A percentile compares a stretch with the other conserved stretches of the same genome.
Evolutionary conservation across 2,113 vertebrate species (phyloP).

Genomic region (Galemys pyrenaicus): DNA sequence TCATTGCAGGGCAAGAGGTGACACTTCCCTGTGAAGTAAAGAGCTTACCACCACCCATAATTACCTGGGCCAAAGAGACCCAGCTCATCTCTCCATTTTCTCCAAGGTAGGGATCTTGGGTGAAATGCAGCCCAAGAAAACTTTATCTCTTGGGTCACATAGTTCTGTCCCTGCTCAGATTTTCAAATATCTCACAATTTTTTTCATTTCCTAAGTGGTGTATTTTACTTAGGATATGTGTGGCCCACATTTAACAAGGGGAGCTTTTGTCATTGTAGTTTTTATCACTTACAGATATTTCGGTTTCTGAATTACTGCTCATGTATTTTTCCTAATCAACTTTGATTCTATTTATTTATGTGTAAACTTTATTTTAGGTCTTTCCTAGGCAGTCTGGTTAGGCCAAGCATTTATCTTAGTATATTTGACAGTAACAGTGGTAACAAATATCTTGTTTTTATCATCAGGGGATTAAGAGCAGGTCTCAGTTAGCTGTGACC

Average conservation of each 20-base stretch:
- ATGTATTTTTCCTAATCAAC: slow-evolving; percentile 76
- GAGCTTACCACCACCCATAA: slow-evolving; percentile 92
- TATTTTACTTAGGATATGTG: slow-evolving; percentile 87
- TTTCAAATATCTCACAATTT: background rate
- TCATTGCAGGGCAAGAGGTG: slow-evolving; percentile 90
- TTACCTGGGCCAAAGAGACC: slow-evolving; percentile 95
- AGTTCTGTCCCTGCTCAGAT: background rate
- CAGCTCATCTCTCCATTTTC: slow-evolving; percentile 97
- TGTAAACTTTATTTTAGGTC: too few species aligned
- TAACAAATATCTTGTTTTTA: too few species aligned
- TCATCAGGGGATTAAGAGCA: too few species aligned
- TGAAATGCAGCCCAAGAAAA: rapidly evolving
- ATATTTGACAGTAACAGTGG: too few species aligned
- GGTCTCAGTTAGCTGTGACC: too few species aligned
- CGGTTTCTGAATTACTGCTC: slow-evolving; percentile 81
- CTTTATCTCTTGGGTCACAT: background rate
- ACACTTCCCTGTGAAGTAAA: slow-evolving; percentile 94
- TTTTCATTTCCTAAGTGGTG: slow-evolving; percentile 84
- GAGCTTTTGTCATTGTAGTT: slow-evolving; percentile 75
- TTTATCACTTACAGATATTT: slow-evolving; percentile 87
- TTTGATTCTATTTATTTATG: too few species aligned
- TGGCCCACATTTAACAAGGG: slow-evolving; percentile 83
- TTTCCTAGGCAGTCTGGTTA: too few species aligned
- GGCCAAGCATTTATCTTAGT: too few species aligned
- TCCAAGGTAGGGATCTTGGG: slow-evolving; percentile 87